Conservation (phyloP, 2,113 vertebrate species). For the Larimichthys polyactis region DNA sequence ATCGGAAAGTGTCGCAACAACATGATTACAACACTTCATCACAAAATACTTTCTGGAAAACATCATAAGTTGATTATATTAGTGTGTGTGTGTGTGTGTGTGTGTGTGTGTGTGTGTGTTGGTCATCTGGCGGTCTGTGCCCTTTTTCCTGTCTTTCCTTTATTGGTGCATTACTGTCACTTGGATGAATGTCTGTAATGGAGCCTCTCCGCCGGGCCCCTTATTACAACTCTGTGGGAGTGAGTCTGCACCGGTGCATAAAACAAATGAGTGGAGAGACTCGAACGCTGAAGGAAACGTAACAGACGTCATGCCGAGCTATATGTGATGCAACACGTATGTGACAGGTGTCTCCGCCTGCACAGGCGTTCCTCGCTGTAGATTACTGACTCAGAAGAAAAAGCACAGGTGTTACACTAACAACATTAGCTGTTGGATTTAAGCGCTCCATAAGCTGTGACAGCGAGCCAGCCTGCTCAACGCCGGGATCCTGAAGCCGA, state of each 20-base stretch:
- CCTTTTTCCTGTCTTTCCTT: slow-evolving; percentile 50
- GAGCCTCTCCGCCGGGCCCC: slow-evolving; percentile 45
- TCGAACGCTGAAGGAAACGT: background rate
- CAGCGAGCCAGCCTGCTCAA: background rate
- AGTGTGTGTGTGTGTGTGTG: background rate
- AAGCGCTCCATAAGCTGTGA: background rate
- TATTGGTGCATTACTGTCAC: slow-evolving; percentile 74
- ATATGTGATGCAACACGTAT: no score
- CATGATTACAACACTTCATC: slow-evolving; percentile 44
- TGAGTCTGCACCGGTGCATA: slow-evolving; percentile 16
- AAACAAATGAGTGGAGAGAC: slow-evolving; percentile 28
- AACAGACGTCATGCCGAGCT: background rate
- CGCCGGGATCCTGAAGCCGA: background rate
- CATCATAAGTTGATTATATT: slow-evolving; percentile 34
- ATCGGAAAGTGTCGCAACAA: background rate
- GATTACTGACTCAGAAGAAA: no score
- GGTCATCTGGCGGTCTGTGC: slow-evolving; percentile 46
- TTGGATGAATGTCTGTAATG: slow-evolving; percentile 70
- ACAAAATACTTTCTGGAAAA: slow-evolving; percentile 28
- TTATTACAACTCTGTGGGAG: slow-evolving; percentile 45
- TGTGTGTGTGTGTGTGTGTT: background rate
- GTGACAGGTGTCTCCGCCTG: background rate
- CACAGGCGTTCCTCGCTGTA: no score
- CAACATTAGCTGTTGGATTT: background rate
- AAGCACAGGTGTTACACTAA: background rate